Conservation (phyloP, 1,140 invertebrate genomes). For the Leptinotarsa defecta region DNA sequence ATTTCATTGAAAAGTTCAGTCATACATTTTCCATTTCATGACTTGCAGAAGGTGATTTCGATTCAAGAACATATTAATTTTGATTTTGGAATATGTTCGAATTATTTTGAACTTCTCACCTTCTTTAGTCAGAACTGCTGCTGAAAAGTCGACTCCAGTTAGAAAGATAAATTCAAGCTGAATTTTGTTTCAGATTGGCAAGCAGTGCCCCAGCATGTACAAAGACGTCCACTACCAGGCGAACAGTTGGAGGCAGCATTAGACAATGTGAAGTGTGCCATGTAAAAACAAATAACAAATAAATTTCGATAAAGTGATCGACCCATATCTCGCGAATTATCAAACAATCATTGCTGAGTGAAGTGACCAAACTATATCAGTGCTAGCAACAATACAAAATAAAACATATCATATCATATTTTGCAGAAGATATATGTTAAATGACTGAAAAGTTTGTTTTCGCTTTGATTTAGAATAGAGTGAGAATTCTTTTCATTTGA, state of each 20-base stretch:
- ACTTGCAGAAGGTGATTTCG: too few species aligned
- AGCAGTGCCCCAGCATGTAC: conserved; percentile 86
- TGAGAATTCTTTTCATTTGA: neutral
- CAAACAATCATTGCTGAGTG: conserved; percentile 20
- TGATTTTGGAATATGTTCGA: too few species aligned
- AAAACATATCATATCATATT: conserved; percentile 28
- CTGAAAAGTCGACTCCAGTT: too few species aligned
- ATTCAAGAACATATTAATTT: too few species aligned
- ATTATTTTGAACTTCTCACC: too few species aligned
- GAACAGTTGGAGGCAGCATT: conserved; percentile 74
- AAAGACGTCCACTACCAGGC: conserved; percentile 85
- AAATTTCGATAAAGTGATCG: neutral
- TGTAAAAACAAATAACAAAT: neutral
- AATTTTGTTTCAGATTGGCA: conserved; percentile 65
- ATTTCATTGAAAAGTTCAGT: too few species aligned
- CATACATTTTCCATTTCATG: too few species aligned
- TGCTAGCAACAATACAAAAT: conserved; percentile 29
- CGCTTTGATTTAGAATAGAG: neutral
- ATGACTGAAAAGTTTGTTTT: neutral
- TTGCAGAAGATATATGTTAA: conserved; percentile 21
- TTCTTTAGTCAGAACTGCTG: too few species aligned
- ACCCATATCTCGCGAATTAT: conserved; percentile 7
- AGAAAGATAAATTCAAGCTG: too few species aligned
- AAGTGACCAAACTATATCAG: conserved; percentile 27
- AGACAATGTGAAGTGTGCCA: conserved; percentile 16